Evolutionary conservation across 2,888 invertebrate species (phyloP).

Genomic region (Parapristionchus giblindavisi): DNA sequence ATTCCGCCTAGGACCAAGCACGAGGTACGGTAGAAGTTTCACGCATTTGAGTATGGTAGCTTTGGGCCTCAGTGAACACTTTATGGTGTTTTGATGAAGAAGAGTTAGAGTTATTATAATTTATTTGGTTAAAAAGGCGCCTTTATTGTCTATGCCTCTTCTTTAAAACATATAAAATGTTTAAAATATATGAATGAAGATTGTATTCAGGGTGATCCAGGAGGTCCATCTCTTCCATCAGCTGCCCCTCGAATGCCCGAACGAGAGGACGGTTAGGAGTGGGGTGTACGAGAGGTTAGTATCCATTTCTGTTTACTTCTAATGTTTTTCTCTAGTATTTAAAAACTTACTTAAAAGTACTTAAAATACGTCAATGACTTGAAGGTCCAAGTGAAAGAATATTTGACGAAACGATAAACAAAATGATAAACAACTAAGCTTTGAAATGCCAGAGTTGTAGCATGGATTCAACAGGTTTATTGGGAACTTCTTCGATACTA

Average conservation of each 20-base stretch:
- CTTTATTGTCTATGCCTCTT: too few relatives aligned
- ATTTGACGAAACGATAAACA: too few relatives aligned
- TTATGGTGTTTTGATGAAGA: background rate
- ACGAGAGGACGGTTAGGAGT: slow-evolving; percentile 33
- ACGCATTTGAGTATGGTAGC: background rate
- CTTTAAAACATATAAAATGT: too few relatives aligned
- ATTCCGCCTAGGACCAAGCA: slow-evolving; percentile 44
- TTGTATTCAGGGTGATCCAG: background rate
- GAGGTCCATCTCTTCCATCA: slow-evolving; percentile 17
- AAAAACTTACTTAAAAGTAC: too few relatives aligned
- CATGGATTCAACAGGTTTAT: too few relatives aligned
- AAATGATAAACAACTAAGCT: too few relatives aligned
- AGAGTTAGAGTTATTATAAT: background rate
- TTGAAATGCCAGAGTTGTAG: too few relatives aligned
- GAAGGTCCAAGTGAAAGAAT: too few relatives aligned
- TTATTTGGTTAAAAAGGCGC: too few relatives aligned
- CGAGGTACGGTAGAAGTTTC: slow-evolving; percentile 30
- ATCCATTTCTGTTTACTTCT: background rate
- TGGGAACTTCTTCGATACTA: background rate
- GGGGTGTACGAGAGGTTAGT: slow-evolving; percentile 38
- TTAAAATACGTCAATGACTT: too few relatives aligned
- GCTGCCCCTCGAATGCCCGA: slow-evolving; percentile 15
- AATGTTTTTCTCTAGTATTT: too few relatives aligned
- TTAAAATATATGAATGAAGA: background rate
- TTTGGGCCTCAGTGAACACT: background rate